Percentiles rank a stretch among this genome's conserved stretches.
Conservation (phyloP, 2,113 vertebrate species). For the Pantherophis guttatus region DNA sequence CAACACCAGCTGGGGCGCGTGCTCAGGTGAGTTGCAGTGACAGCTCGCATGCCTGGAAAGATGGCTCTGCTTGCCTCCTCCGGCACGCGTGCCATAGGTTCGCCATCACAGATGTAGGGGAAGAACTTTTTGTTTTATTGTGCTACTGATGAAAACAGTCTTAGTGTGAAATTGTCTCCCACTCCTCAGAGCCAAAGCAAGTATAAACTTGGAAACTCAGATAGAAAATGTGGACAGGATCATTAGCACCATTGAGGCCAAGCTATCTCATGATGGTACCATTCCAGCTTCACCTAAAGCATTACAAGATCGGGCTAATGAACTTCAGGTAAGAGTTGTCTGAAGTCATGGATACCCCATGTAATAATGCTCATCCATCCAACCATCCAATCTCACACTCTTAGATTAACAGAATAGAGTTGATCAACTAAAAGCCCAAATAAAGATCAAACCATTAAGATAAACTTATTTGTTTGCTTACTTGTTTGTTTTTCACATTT, state of each 20-base stretch:
- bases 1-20: too few species aligned
- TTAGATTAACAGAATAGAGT: background rate
- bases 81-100: too few species aligned
- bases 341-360: background rate
- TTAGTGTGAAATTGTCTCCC: background rate
- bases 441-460: background rate
- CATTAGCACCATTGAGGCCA: slow-evolving; percentile 80
- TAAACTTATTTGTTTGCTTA: background rate
- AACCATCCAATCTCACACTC: background rate
- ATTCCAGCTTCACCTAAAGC: slow-evolving; percentile 73
- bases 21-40: too few species aligned
- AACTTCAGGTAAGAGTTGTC: slow-evolving; percentile 77
- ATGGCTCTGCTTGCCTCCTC: too few species aligned
- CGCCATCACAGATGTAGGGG: too few species aligned
- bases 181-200: slow-evolving; percentile 78
- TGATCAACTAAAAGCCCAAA: background rate
- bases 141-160: background rate
- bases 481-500: background rate
- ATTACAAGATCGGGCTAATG: slow-evolving; percentile 69
- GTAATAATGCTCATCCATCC: background rate
- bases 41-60: too few species aligned
- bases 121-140: background rate
- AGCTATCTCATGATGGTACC: slow-evolving; percentile 77
- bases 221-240: slow-evolving; percentile 81
- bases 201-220: slow-evolving; percentile 84